Percentiles rank a stretch among this genome's conserved stretches.
These are phyloP conservation scores for Scolopax rusticola DNA, from an alignment of 2,797 vertebrate genomes.

Conservation along the genomic window DNA sequence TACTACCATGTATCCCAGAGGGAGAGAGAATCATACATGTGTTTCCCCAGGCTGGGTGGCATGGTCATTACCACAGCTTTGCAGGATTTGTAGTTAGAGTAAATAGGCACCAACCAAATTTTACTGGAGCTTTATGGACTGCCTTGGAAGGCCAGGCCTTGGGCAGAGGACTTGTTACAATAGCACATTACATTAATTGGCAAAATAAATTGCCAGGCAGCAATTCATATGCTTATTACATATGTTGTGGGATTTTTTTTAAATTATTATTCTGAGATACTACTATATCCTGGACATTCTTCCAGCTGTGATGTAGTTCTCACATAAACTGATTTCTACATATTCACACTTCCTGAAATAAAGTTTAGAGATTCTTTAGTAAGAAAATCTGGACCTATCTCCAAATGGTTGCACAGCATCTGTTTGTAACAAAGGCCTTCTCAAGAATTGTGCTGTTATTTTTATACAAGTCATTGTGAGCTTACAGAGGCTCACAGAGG, in stretches of 20 bases:
- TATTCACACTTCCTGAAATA: neutral
- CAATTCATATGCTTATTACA: neutral
- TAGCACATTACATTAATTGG: neutral
- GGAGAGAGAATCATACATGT: accelerated
- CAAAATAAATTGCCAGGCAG: neutral
- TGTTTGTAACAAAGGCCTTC: neutral
- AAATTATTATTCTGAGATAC: neutral
- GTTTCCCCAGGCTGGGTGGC: neutral
- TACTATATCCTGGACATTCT: neutral
- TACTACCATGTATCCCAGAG: neutral
- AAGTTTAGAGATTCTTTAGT: neutral
- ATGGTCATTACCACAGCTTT: neutral
- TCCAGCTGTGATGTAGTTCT: neutral
- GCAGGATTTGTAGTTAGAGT: neutral
- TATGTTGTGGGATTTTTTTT: neutral
- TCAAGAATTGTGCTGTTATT: neutral
- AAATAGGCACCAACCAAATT: neutral
- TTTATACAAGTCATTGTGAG: neutral
- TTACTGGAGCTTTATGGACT: neutral
- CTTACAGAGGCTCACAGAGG: neutral
- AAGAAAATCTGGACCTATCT: neutral
- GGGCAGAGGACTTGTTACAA: neutral
- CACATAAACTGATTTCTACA: neutral
- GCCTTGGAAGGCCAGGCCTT: neutral
- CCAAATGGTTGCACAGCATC: neutral